A percentile compares a stretch with the other conserved stretches of the same genome.
Evolutionary conservation across 2,888 invertebrate genomes (phyloP).

Genomic region (Rhagophthalmus giganteus): DNA sequence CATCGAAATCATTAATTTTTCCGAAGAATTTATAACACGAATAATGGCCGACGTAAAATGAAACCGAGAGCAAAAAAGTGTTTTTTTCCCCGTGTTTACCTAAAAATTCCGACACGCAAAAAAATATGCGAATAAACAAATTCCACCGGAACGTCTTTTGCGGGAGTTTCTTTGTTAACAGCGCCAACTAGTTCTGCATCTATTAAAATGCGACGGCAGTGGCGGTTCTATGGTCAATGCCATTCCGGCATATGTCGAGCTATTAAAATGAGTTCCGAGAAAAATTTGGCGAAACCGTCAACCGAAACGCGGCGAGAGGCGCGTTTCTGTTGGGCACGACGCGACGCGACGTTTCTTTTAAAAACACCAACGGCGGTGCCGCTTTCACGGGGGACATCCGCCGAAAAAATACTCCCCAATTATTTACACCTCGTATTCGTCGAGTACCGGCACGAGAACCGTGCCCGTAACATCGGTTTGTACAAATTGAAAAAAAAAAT

Average conservation of each 20-base stretch:
- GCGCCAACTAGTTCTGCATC: conserved; percentile 31
- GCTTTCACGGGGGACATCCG: neutral
- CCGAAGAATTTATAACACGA: no score
- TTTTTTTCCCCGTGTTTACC: no score
- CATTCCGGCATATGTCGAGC: conserved; percentile 35
- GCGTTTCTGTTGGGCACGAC: no score
- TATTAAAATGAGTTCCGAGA: conserved; percentile 34
- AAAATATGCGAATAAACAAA: neutral
- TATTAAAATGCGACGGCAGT: conserved; percentile 35
- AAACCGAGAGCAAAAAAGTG: no score
- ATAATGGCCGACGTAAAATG: no score
- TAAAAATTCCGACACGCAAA: neutral
- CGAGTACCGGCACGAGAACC: neutral
- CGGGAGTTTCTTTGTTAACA: conserved; percentile 23
- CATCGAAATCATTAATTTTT: no score
- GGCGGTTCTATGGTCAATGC: conserved; percentile 34
- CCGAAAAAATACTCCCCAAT: neutral
- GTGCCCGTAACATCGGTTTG: neutral
- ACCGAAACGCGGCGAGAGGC: no score
- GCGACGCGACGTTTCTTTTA: no score
- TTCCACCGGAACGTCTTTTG: no score
- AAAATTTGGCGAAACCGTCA: conserved; percentile 6
- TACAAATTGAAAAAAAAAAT: neutral
- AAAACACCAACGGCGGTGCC: no score
- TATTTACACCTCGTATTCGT: neutral